Evolutionary conservation across 2,797 vertebrate genomes (phyloP).

Genomic region (Pangasius macronema): DNA sequence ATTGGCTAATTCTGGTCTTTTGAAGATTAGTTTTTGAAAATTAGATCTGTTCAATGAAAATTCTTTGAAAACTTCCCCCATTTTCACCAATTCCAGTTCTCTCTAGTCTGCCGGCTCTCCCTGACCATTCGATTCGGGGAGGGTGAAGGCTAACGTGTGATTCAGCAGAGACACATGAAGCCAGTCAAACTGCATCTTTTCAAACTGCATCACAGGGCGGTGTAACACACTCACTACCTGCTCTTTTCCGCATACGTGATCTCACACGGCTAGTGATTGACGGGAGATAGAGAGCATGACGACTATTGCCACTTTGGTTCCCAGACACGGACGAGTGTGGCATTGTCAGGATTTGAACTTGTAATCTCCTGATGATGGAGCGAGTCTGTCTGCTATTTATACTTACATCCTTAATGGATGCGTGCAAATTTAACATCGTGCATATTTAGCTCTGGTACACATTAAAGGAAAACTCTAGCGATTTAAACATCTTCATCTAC

Average conservation of each 20-base stretch:
- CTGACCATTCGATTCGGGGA: neutral
- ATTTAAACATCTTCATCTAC: neutral
- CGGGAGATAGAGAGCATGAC: neutral
- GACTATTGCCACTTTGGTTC: neutral
- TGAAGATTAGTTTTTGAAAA: neutral
- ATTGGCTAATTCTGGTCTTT: neutral
- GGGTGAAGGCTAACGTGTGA: neutral
- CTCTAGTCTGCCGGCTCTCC: neutral
- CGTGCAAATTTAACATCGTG: neutral
- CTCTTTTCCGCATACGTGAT: neutral
- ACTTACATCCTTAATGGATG: neutral
- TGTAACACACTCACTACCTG: neutral
- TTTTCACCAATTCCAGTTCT: neutral
- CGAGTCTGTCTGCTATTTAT: neutral
- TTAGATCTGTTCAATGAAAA: neutral
- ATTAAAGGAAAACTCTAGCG: neutral
- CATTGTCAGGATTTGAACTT: neutral
- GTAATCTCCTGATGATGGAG: neutral
- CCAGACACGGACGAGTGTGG: neutral
- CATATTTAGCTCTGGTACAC: neutral
- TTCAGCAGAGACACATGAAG: neutral
- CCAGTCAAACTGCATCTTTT: neutral
- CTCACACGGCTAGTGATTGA: neutral
- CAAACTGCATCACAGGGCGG: neutral
- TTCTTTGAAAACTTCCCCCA: neutral